These are phyloP conservation scores for Mycetomoellerius zeteki DNA, from an alignment of 1,140 invertebrate genomes.

Conservation along the genomic window DNA sequence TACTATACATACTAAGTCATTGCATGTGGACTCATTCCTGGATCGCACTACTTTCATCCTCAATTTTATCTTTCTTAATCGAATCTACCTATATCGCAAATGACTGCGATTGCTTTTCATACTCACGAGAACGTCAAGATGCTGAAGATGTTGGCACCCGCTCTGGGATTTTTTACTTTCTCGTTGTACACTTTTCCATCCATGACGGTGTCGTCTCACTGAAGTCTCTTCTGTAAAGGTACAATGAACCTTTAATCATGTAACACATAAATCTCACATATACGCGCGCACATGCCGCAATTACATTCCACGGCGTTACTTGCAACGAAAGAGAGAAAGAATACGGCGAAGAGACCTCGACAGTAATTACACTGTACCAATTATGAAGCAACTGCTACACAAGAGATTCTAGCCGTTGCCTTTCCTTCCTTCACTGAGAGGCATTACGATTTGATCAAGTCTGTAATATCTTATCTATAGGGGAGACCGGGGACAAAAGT, in stretches of 20 bases:
- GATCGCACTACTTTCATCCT: background rate
- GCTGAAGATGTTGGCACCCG: slow-evolving; percentile 87
- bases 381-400: background rate
- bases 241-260: background rate
- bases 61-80: background rate
- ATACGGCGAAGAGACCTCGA: background rate
- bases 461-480: slow-evolving; percentile 54
- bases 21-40: background rate
- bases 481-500: too few species aligned
- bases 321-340: background rate
- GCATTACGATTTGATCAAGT: slow-evolving; percentile 25
- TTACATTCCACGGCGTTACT: background rate
- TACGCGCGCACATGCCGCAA: background rate
- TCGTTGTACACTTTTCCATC: slow-evolving; percentile 84
- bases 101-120: background rate
- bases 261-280: background rate
- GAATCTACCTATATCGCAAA: background rate
- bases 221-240: slow-evolving; percentile 39
- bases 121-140: slow-evolving; percentile 88
- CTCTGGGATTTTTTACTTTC: slow-evolving; percentile 87
- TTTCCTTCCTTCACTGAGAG: background rate
- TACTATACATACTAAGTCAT: background rate
- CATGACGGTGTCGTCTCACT: slow-evolving; percentile 79
- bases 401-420: background rate
- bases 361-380: background rate